These are phyloP conservation scores for Megaceryle maxima DNA, from an alignment of 2,113 vertebrate genomes.

Conservation along the genomic window DNA sequence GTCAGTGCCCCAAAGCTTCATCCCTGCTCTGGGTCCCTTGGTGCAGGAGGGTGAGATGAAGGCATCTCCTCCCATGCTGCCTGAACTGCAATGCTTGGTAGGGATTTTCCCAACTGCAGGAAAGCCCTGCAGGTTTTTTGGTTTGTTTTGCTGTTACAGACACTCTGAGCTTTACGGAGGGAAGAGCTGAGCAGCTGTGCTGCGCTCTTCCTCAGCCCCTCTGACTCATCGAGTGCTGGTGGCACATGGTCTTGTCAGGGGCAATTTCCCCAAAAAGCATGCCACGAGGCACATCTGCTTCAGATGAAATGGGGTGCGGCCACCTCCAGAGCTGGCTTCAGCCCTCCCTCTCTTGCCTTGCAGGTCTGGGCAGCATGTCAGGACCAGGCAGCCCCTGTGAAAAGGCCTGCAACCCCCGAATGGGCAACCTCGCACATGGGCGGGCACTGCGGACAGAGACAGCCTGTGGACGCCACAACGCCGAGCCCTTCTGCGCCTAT, in stretches of 20 bases:
- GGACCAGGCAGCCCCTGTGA: conserved; percentile 81
- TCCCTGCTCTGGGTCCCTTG: background rate
- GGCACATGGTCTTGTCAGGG: accelerated
- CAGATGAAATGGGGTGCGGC: accelerated
- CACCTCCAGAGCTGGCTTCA: accelerated
- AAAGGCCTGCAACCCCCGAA: conserved; percentile 92
- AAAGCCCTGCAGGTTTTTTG: background rate
- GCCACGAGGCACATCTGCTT: accelerated
- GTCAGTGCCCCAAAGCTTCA: background rate
- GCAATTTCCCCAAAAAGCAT: background rate
- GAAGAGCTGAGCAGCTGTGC: background rate
- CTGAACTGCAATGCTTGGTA: background rate
- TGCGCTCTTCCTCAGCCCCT: accelerated
- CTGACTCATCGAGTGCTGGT: accelerated
- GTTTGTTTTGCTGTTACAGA: background rate
- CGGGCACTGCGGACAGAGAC: conserved; percentile 85
- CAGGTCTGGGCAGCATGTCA: conserved; percentile 66
- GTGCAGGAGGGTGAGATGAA: accelerated
- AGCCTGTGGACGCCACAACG: conserved; percentile 79
- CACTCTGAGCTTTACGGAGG: accelerated
- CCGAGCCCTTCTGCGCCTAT: conserved; percentile 85
- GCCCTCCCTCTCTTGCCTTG: background rate
- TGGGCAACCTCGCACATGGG: conserved; percentile 92
- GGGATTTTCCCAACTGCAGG: background rate
- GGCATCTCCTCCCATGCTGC: background rate